phyloP scores from a whole-genome alignment of 2,888 invertebrate genomes.

The Neocrepidodera transversa region DNA sequence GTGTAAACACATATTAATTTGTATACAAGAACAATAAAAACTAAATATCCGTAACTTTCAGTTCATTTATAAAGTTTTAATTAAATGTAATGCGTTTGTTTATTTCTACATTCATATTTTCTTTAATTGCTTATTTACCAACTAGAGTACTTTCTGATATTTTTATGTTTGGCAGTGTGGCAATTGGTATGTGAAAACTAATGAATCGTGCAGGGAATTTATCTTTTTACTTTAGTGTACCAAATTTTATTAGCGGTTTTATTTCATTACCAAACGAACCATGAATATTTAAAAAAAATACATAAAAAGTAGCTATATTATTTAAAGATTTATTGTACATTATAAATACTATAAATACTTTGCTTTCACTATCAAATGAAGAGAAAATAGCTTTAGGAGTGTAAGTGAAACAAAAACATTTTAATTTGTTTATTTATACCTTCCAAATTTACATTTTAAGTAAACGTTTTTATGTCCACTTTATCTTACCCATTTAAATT shows the following conservation, averaged over 20 bases:
- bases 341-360: not conserved
- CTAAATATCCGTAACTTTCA: no score
- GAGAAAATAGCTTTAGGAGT: conserved; percentile 1
- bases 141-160: conserved; percentile 1
- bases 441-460: no score
- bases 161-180: not conserved
- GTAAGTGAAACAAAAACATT: not conserved
- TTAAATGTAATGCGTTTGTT: not conserved
- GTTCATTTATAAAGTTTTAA: not conserved
- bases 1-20: no score
- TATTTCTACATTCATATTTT: not conserved
- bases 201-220: not conserved
- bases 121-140: not conserved
- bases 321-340: not conserved
- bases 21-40: no score
- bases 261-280: conserved; percentile 7
- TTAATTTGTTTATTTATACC: not conserved
- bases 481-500: no score
- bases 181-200: not conserved
- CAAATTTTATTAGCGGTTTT: conserved; percentile 4
- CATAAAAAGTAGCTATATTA: conserved; percentile 3
- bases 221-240: not conserved
- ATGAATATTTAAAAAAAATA: not conserved
- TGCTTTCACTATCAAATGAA: not conserved
- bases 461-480: no score